Evolutionary conservation across 37 sponge, comb jelly and placozoan genomes (phyloP), one percentile per base, ranked within the genome.

Genomic region (Spongilla lacustris): DNA sequence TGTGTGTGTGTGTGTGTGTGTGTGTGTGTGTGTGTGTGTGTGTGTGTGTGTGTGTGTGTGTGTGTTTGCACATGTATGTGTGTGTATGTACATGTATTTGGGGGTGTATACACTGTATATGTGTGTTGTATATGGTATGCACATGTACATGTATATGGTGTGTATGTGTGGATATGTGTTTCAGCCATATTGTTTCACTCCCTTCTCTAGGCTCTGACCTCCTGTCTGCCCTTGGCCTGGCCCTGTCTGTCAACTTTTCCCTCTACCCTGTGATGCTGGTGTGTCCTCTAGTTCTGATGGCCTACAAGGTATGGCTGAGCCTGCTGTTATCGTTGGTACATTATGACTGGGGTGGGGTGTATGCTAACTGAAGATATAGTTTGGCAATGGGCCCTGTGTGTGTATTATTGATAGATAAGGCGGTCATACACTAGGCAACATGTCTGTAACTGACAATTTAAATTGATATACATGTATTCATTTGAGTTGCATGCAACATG

Each of bases 201-300:
- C 0, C 38, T 10, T 67, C 66, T 75, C 10, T 67, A 92, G 94
- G 86, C 27, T 82, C 67, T 22, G 78, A 80, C 23, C 25, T 90
- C 17, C 75, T 93, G 38, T 87, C 95, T 27, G 79, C 95, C 37
- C 67, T 98, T 50, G 85, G 88, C 17, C 78, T 93, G 28, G 89
- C 92, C 0, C n/a, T 92, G 41, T 84, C 94, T 68, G 58, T 83
- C 66, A 95, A 98, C 80, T 88, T 93, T 66, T 92, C 94, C 27
- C 83, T 97, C 71, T 98, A 97, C 69, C 96, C 99, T 19, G 77
- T 93, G 36, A 89, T 95, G 80, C 88, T 98, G 46, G 26, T 97
- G 30, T 83, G 93, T 26, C 99, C 99, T 25, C 69, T 97, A 6
- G 6, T 88, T 21, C 50, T 96, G 48, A 71, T 94, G 25, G 88